phyloP scores from a whole-genome alignment of 2,797 vertebrate genomes.

The Eleutherodactylus coqui region DNA sequence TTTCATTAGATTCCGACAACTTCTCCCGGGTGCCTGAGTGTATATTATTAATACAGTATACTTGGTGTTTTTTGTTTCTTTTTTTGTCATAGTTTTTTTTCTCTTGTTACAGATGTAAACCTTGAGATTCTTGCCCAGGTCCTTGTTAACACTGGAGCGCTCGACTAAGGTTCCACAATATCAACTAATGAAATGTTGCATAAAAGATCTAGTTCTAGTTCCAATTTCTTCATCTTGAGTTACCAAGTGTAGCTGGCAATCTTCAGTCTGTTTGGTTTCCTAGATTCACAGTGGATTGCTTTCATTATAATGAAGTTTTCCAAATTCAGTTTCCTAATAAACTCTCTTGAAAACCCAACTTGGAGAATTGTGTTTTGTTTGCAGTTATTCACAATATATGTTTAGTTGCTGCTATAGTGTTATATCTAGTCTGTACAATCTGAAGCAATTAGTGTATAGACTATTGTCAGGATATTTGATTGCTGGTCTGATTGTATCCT shows the following conservation, averaged over 20 bases:
- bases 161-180: slow-evolving; percentile 14
- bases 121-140: slow-evolving; percentile 54
- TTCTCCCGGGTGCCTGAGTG: no score
- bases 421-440: no score
- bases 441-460: no score
- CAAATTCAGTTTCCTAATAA: no score
- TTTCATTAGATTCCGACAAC: no score
- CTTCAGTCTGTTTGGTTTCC: neutral
- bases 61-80: neutral
- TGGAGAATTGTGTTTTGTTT: no score
- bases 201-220: neutral
- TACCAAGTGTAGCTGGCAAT: neutral
- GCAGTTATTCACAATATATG: no score
- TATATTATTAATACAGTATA: neutral
- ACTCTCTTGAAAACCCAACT: no score
- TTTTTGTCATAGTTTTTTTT: neutral
- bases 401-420: no score
- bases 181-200: neutral
- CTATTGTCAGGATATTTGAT: no score
- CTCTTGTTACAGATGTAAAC: slow-evolving; percentile 50
- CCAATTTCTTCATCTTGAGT: neutral
- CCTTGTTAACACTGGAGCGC: slow-evolving; percentile 44
- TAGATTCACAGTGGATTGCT: neutral
- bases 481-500: no score
- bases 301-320: slow-evolving; percentile 9